These are phyloP conservation scores for Cricetomys ansorgei DNA, from an alignment of 2,113 vertebrate species.

Conservation along the genomic window DNA sequence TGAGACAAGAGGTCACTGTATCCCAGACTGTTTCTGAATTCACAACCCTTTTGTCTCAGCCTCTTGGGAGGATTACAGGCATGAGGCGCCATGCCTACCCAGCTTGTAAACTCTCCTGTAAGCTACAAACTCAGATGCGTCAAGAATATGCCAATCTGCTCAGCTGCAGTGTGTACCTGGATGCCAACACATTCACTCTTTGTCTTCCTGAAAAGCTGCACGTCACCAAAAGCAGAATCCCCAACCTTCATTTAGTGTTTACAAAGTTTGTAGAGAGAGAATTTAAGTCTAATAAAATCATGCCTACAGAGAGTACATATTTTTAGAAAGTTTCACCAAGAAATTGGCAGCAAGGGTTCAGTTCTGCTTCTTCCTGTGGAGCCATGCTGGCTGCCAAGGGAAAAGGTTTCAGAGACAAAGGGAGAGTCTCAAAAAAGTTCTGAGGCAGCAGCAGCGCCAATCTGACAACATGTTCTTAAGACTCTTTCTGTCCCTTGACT, in stretches of 20 bases:
- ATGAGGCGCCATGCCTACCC: neutral
- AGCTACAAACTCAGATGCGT: neutral
- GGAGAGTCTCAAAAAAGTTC: neutral
- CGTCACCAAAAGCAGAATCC: neutral
- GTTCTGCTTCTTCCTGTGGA: neutral
- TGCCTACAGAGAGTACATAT: neutral
- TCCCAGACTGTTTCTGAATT: neutral
- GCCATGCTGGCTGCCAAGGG: neutral
- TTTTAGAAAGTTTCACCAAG: conserved; percentile 39
- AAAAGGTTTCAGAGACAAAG: neutral
- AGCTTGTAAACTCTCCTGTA: neutral
- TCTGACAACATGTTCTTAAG: neutral
- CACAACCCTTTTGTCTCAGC: neutral
- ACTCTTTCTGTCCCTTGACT: neutral
- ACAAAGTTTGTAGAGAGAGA: conserved; percentile 17
- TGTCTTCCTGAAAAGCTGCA: neutral
- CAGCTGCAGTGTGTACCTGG: neutral
- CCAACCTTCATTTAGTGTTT: neutral
- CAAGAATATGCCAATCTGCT: neutral
- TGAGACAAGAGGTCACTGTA: neutral
- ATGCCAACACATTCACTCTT: neutral
- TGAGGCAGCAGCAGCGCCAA: neutral
- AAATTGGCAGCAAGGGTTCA: neutral
- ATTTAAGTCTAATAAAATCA: neutral
- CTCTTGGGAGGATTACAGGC: neutral